Percentiles rank a stretch among this genome's conserved stretches.
phyloP scores from a whole-genome alignment of 2,113 vertebrate genomes.

The Urocolius indicus region DNA sequence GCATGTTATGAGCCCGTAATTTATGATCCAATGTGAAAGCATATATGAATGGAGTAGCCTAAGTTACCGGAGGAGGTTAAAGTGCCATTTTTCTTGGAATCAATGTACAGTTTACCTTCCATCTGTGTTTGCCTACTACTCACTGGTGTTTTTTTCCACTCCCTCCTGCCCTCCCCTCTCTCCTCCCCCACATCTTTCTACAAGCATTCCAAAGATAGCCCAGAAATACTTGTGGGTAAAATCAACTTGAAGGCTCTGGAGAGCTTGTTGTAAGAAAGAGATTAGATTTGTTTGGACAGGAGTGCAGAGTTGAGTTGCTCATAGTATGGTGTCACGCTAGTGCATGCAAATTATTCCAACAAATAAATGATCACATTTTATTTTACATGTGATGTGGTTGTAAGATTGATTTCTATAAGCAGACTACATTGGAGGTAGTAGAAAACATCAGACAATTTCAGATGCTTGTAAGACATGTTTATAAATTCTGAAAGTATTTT shows the following conservation, averaged over 20 bases:
- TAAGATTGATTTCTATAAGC: neutral
- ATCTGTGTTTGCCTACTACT: neutral
- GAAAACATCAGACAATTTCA: neutral
- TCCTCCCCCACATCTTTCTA: no score
- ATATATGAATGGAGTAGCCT: neutral
- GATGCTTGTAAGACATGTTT: neutral
- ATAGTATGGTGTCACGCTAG: neutral
- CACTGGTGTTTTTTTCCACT: neutral
- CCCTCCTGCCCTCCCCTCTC: neutral
- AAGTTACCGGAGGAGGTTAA: neutral
- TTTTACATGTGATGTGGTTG: neutral
- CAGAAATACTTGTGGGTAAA: slow-evolving; percentile 50
- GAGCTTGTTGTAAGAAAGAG: slow-evolving; percentile 12
- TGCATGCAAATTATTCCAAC: slow-evolving; percentile 24
- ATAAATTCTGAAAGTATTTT: neutral
- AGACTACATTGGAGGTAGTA: neutral
- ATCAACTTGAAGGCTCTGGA: slow-evolving; percentile 58
- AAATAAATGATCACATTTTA: neutral
- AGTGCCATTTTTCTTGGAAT: slow-evolving; percentile 13
- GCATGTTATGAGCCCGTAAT: neutral
- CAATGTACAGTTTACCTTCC: no score
- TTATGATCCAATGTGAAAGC: neutral
- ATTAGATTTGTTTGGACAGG: slow-evolving; percentile 67
- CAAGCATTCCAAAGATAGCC: slow-evolving; percentile 49
- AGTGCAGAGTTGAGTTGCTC: slow-evolving; percentile 3